phyloP scores from a whole-genome alignment of 2,797 vertebrate species.

The Enteromius paludinosus region DNA sequence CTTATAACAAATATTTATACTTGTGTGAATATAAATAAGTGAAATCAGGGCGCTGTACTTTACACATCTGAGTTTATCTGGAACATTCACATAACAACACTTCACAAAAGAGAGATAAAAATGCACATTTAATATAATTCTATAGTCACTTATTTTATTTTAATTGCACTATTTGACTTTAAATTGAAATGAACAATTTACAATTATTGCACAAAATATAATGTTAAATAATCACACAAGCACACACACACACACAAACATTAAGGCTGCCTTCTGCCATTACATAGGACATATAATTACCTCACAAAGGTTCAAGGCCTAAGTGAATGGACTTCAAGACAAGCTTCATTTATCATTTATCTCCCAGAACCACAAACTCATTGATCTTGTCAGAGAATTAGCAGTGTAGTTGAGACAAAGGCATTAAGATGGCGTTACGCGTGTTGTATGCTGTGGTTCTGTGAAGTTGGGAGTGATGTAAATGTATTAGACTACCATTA shows the following conservation, averaged over 20 bases:
- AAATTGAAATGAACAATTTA: background rate
- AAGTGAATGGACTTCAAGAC: background rate
- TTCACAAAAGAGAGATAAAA: background rate
- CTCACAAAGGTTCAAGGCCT: constrained; percentile 21
- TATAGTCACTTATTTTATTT: background rate
- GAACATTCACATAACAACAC: background rate
- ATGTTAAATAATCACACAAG: background rate
- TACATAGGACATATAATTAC: constrained; percentile 1
- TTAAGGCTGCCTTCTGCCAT: background rate
- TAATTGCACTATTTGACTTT: background rate
- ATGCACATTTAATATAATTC: background rate
- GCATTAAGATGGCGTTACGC: constrained; percentile 31
- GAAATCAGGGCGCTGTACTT: background rate
- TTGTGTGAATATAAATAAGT: background rate
- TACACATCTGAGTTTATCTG: background rate
- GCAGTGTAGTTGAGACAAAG: constrained; percentile 42
- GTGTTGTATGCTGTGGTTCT: constrained; percentile 16
- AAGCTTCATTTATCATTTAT: constrained; percentile 24
- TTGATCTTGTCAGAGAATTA: constrained; percentile 35
- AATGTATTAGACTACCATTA: constrained; percentile 46
- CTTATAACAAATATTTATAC: background rate
- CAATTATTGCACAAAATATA: background rate
- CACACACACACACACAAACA: background rate
- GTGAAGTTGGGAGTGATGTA: constrained; percentile 16
- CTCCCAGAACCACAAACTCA: background rate